Percentiles rank a stretch among this genome's conserved stretches.
Evolutionary conservation across 2,113 vertebrate genomes (phyloP).

Genomic region (Oxyura jamaicensis): DNA sequence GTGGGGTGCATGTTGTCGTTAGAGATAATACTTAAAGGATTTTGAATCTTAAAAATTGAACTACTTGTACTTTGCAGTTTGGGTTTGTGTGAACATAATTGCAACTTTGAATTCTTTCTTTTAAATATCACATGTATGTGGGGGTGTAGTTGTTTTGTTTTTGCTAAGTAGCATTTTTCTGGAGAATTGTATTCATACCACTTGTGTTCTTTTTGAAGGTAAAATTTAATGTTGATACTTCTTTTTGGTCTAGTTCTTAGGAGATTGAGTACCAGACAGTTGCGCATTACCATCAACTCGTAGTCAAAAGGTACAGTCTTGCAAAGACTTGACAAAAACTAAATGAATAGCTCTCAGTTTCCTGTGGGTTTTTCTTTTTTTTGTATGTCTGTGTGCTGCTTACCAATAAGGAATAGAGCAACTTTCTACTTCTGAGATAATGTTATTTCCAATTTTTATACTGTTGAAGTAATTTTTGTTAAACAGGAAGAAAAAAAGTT

Average conservation of each 20-base stretch:
- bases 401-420: slow-evolving; percentile 29
- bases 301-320: slow-evolving; percentile 51
- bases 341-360: slow-evolving; percentile 46
- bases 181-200: slow-evolving; percentile 18
- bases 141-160: slow-evolving; percentile 51
- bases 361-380: neutral
- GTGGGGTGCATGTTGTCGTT: neutral
- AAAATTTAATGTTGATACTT: neutral
- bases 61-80: slow-evolving; percentile 14
- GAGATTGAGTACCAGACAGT: slow-evolving; percentile 28
- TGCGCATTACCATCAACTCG: neutral
- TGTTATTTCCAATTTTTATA: neutral
- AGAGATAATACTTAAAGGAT: neutral
- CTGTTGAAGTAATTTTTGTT: slow-evolving; percentile 33
- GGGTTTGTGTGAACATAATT: slow-evolving; percentile 19
- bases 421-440: neutral
- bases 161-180: slow-evolving; percentile 57
- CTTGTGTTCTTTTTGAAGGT: slow-evolving; percentile 24
- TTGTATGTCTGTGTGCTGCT: neutral
- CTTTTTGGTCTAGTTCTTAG: neutral
- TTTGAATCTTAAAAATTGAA: neutral
- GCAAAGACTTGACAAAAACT: slow-evolving; percentile 16
- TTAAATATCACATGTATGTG: slow-evolving; percentile 12
- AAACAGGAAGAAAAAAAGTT: slow-evolving; percentile 5
- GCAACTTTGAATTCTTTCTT: slow-evolving; percentile 37